Conservation (phyloP, 2,797 vertebrate genomes). For the Scyliorhinus canicula region DNA sequence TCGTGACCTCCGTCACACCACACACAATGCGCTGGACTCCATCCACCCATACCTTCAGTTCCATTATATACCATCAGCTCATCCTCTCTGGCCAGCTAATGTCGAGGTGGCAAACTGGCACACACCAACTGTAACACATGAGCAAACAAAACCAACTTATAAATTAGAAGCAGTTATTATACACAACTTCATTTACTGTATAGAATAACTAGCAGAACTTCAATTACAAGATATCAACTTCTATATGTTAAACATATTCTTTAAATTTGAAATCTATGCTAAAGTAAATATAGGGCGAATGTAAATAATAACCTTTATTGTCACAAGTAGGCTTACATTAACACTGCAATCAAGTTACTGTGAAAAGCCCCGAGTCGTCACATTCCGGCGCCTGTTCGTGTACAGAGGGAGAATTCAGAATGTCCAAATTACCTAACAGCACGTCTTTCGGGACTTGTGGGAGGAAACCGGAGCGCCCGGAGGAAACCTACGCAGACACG, state of each 20-base stretch:
- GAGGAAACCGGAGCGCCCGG: too few relatives aligned
- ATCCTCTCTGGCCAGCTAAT: not conserved
- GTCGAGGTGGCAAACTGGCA: too few relatives aligned
- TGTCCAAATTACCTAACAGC: too few relatives aligned
- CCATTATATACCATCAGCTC: constrained; percentile 64
- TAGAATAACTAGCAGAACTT: not conserved
- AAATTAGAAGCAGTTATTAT: not conserved
- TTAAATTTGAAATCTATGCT: not conserved
- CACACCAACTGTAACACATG: not conserved
- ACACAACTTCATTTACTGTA: not conserved
- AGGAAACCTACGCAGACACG: too few relatives aligned
- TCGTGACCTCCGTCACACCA: constrained; percentile 92
- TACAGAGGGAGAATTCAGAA: too few relatives aligned
- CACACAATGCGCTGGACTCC: constrained; percentile 96
- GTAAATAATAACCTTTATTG: too few relatives aligned
- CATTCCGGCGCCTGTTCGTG: too few relatives aligned
- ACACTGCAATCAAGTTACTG: too few relatives aligned
- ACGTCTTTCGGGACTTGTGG: too few relatives aligned
- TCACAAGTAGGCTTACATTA: too few relatives aligned
- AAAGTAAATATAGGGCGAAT: not conserved
- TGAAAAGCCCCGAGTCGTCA: too few relatives aligned
- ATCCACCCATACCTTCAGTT: constrained; percentile 98
- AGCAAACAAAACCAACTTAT: not conserved
- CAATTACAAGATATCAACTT: not conserved
- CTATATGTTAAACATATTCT: not conserved